Evolutionary conservation across 2,113 vertebrate genomes (phyloP), one percentile per base, ranked within the genome.

Genomic region (Turnix velox): DNA sequence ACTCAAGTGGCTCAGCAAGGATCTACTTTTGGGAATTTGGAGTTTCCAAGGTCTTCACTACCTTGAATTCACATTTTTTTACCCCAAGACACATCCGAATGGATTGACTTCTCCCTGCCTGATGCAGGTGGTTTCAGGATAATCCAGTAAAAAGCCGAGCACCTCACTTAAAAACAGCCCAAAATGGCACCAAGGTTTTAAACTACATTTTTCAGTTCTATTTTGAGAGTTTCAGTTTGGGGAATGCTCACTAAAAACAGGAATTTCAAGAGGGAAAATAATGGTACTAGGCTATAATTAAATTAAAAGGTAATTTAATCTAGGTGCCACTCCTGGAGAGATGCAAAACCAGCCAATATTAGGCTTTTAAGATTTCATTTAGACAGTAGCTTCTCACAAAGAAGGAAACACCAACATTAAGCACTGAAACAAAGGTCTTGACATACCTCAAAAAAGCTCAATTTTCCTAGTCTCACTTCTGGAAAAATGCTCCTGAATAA

Each of bases 311-410:
- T 42, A 48, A 19, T 20, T 82, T 27, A 5, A 69, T 35, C 33
- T 33, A 30, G 4, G 4, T 14, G 31, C 18, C 37, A 33, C 42
- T 20, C 23, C n/a, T 15, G 4, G 15, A 73, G 20, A 73, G 37
- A 43, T 12, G 3, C 0, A 68, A 15, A 52, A 3, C 3, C 37
- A 24, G 4, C 4, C 43, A 20, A 0, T 4, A 31, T 49, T 3
- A 27, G 18, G 4, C 31, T 78, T 37, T 30, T 11, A 18, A 61
- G 16, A 14, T 14, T 14, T 6, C 0, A 46, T 27, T 9, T 30
- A 46, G 42, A 48, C 46, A 79, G 45, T 22, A 85, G 2, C 6
- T 31, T 25, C 48, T 78, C 58, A 81, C 51, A 49, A 20, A 46
- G 15, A 31, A 77, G 20, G 23, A 9, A 40, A 54, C 84, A 51